Evolutionary conservation across 2,113 vertebrate genomes (phyloP).

Genomic region (Dicaeum eximium): DNA sequence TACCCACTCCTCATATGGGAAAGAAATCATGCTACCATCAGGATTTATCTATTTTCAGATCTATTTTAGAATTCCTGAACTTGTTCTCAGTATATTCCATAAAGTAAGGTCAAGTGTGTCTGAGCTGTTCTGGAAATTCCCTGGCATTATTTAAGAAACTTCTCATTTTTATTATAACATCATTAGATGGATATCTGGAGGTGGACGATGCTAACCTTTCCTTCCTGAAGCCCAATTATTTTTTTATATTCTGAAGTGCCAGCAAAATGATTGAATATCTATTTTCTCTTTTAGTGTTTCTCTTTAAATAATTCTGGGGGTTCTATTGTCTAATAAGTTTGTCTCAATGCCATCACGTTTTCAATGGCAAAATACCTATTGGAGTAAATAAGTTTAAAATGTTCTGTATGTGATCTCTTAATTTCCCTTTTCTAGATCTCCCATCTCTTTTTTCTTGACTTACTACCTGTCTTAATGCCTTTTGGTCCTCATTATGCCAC

Average conservation of each 20-base stretch:
- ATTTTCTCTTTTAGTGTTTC: background rate
- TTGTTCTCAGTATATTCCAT: background rate
- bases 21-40: background rate
- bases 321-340: background rate
- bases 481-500: background rate
- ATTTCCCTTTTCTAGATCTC: background rate
- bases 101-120: background rate
- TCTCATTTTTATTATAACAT: background rate
- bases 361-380: background rate
- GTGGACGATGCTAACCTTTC: background rate
- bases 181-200: background rate
- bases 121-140: background rate
- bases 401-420: background rate
- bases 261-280: background rate
- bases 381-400: background rate
- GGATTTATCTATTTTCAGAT: background rate
- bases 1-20: background rate
- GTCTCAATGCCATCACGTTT: background rate
- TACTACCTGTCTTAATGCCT: background rate
- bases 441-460: background rate
- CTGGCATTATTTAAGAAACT: background rate
- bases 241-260: background rate
- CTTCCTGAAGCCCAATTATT: fast-evolving
- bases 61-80: background rate
- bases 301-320: background rate